Percentiles rank a stretch among this genome's conserved stretches.
These are phyloP conservation scores for Plectrocnemia conspersa DNA, from an alignment of 1,140 invertebrate species.

Conservation along the genomic window DNA sequence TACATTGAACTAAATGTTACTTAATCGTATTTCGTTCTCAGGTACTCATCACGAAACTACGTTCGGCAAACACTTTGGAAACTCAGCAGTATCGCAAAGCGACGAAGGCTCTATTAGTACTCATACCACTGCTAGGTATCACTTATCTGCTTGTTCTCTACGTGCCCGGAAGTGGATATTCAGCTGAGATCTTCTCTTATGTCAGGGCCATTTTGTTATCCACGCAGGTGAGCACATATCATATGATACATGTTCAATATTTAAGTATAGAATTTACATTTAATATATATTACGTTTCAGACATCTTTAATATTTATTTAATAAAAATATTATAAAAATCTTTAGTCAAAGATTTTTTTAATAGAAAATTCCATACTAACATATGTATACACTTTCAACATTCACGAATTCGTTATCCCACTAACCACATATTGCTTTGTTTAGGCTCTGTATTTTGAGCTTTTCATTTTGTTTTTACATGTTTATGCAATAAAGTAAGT, in stretches of 20 bases:
- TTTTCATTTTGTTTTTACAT: too few species aligned
- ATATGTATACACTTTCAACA: background rate
- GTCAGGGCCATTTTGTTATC: slow-evolving; percentile 71
- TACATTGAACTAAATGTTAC: too few species aligned
- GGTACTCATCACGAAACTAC: slow-evolving; percentile 87
- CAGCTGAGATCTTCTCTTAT: slow-evolving; percentile 62
- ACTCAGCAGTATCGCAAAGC: slow-evolving; percentile 86
- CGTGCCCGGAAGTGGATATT: slow-evolving; percentile 64
- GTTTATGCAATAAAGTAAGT: too few species aligned
- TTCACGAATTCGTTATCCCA: too few species aligned
- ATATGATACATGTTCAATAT: too few species aligned
- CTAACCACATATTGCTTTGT: too few species aligned
- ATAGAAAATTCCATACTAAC: background rate
- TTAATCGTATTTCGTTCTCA: too few species aligned
- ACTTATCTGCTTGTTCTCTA: slow-evolving; percentile 78
- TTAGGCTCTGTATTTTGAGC: too few species aligned
- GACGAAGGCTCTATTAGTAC: slow-evolving; percentile 78
- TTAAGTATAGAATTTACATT: too few species aligned
- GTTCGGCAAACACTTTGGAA: slow-evolving; percentile 79
- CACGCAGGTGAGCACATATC: slow-evolving; percentile 64
- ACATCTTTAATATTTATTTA: too few species aligned
- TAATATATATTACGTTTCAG: background rate
- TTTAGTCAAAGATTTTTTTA: background rate
- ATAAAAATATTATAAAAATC: too few species aligned
- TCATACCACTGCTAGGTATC: slow-evolving; percentile 84